Base-by-base conservation (phyloP, 2,797 vertebrate species). In the Rhinogobio ventralis region DNA sequence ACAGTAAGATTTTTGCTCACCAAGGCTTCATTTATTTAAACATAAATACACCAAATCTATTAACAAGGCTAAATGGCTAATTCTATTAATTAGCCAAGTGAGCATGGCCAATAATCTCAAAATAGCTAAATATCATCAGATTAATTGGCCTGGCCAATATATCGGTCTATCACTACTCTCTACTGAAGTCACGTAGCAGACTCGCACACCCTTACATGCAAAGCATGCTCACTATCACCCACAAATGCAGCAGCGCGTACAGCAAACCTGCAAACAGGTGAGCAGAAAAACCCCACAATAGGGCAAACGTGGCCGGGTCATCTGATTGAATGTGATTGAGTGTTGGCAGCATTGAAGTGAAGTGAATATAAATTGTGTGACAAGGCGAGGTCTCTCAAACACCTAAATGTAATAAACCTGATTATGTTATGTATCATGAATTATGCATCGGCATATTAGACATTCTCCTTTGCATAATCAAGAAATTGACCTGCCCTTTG, bases 141-240 rank as follows among this genome's bases (percentile, higher is more conserved):
- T 77, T 42, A 62, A 28, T 4, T 25, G 4, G 7, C 23, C 36
- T 28, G 53, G 36, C 55, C 75, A 77, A 78, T 36, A 62, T 77
- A 78, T 42, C n/a, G 39, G n/a, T 62, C 33, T 45, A 62, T 45
- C 55, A 62, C 76, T 78, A 33, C 67, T 62, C 46, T 33, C 17
- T 15, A 74, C 17, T 72, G n/a, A 55, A 36, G 36, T 75, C 5
- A 66, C 5, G 1, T 7, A 78, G 23, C 64, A 78, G 25, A 69
- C 51, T 87, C 33, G 28, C 68, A 46, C 71, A 46, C 82, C 49
- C 62, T 68, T 57, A 77, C 83, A 81, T 17, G 80, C 77, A 82
- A 84, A 84, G 64, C 81, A 86, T 51, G 76, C 81, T 55, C 30
- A 57, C 67, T 74, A 71, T 23, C 82, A 76, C 57, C 46, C 19